phyloP scores from a whole-genome alignment of 1,140 invertebrate species.

The Druon quercuslanigerum region DNA sequence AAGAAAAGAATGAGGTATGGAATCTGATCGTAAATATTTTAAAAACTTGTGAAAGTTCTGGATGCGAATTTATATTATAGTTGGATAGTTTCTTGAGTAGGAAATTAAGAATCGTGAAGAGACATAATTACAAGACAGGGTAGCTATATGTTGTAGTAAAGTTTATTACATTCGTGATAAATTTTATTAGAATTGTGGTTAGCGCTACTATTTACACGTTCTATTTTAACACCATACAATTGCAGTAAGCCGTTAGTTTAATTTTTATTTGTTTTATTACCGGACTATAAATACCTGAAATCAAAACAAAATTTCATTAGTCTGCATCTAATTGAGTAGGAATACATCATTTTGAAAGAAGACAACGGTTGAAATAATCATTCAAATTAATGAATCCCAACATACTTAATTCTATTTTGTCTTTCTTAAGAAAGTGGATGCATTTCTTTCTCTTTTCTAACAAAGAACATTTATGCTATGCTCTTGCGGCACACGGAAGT shows the following conservation, averaged over 20 bases:
- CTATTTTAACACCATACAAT: slow-evolving; percentile 4
- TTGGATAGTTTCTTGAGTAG: background rate
- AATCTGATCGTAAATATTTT: slow-evolving; percentile 12
- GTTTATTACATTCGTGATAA: slow-evolving; percentile 30
- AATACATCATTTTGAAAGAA: too few relatives aligned
- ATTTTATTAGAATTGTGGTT: slow-evolving; percentile 31
- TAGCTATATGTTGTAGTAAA: background rate
- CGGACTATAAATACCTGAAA: background rate
- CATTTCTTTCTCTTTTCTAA: background rate
- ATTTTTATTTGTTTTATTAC: slow-evolving; percentile 16
- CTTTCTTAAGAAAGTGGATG: background rate
- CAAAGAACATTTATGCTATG: background rate
- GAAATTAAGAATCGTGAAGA: background rate
- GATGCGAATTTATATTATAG: background rate
- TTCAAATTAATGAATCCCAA: too few relatives aligned
- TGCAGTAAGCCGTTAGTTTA: slow-evolving; percentile 16
- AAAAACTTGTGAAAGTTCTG: background rate
- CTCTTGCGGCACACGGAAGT: background rate
- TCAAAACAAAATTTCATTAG: too few relatives aligned
- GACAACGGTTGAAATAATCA: too few relatives aligned
- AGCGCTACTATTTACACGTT: slow-evolving; percentile 30
- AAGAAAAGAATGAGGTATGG: slow-evolving; percentile 16
- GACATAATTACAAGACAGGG: slow-evolving; percentile 6
- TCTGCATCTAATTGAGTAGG: too few relatives aligned
- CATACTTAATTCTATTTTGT: too few relatives aligned